Conservation (phyloP, 2,888 invertebrate genomes). For the Orthosia incerta region DNA sequence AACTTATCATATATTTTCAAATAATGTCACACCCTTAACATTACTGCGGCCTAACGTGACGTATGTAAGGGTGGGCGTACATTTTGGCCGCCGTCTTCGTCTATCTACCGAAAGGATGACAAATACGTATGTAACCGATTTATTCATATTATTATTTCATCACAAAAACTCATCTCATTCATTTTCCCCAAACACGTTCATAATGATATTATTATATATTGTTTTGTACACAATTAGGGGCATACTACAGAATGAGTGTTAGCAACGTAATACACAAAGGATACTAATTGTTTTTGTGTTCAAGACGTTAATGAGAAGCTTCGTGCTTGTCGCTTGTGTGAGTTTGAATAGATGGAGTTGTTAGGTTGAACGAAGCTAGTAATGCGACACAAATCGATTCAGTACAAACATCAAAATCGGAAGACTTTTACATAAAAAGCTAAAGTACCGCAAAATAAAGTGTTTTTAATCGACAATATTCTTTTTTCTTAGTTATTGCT, state of each 20-base stretch:
- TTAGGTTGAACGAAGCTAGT: background rate
- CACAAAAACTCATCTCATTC: background rate
- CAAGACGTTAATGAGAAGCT: conserved; percentile 40
- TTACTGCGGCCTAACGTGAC: too few species aligned
- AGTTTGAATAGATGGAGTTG: conserved; percentile 20
- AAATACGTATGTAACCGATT: too few species aligned
- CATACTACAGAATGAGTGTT: background rate
- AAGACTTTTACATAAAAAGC: background rate
- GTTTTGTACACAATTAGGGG: conserved; percentile 1
- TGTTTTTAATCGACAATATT: background rate
- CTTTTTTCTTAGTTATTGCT: too few species aligned
- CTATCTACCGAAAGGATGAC: too few species aligned
- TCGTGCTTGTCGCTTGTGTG: conserved; percentile 6
- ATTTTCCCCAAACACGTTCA: background rate
- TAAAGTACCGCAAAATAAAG: background rate
- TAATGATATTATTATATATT: conserved; percentile 1
- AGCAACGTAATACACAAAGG: conserved; percentile 38
- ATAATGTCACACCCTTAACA: too few species aligned
- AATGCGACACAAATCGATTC: background rate
- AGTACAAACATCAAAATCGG: too few species aligned
- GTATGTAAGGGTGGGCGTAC: too few species aligned
- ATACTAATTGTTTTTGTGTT: conserved; percentile 30
- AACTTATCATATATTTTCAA: too few species aligned
- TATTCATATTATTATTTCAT: background rate
- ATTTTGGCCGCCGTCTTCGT: too few species aligned